Evolutionary conservation across 2,797 vertebrate genomes (phyloP).

Genomic region (Acanthornis magna): DNA sequence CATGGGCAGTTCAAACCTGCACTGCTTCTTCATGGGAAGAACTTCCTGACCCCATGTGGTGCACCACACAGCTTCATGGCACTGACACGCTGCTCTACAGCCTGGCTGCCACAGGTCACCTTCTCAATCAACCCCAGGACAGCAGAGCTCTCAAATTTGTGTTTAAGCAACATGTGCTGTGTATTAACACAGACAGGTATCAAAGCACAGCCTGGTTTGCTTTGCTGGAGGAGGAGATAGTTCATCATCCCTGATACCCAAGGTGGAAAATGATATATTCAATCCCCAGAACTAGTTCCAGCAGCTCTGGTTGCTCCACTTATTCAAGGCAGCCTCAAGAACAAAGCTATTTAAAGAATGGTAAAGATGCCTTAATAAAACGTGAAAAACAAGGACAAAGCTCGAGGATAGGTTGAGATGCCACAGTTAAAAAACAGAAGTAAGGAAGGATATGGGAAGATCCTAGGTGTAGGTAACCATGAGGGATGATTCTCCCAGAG

Average conservation of each 20-base stretch:
- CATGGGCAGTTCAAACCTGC: background rate
- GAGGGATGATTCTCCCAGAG: background rate
- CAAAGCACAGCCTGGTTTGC: background rate
- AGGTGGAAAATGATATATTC: background rate
- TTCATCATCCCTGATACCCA: background rate
- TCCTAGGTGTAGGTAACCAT: fast-evolving
- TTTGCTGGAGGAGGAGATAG: background rate
- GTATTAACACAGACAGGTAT: background rate
- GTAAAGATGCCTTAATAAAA: background rate
- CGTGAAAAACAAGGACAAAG: background rate
- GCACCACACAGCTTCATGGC: background rate
- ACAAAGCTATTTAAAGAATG: constrained; percentile 3
- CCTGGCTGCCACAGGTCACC: background rate
- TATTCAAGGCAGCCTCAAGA: constrained; percentile 14
- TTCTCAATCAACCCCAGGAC: fast-evolving
- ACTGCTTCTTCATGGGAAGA: background rate
- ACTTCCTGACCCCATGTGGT: fast-evolving
- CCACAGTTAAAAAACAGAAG: background rate
- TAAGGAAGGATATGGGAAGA: background rate
- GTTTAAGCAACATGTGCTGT: fast-evolving
- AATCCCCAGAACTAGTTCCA: background rate
- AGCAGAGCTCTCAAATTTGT: background rate
- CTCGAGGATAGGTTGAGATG: background rate
- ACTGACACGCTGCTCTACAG: background rate
- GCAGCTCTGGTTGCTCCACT: background rate